Conservation (phyloP, 2,797 vertebrate species). For the Morelia viridis region DNA sequence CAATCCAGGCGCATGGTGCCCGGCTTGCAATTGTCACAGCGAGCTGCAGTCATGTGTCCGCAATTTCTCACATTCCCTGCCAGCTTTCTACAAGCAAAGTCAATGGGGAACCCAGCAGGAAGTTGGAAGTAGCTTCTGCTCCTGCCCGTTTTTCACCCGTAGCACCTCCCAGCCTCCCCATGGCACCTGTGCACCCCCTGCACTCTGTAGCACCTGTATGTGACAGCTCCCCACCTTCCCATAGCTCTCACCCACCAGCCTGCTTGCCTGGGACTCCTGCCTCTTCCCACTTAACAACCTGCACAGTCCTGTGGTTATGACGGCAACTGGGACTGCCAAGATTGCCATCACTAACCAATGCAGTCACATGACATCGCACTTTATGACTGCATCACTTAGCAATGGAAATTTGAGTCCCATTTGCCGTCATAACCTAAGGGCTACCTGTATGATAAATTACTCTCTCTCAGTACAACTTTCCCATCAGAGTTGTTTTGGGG, state of each 20-base stretch:
- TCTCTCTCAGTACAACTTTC: neutral
- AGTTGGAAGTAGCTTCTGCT: neutral
- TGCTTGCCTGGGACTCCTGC: neutral
- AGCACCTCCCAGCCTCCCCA: neutral
- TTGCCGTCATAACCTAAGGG: neutral
- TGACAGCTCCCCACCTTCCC: neutral
- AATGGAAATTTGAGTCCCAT: neutral
- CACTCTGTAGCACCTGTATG: neutral
- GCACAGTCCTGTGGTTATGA: neutral
- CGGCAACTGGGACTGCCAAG: neutral
- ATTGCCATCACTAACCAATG: neutral
- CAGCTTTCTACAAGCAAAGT: neutral
- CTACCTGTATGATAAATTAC: neutral
- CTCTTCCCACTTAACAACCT: neutral
- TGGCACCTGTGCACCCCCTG: neutral
- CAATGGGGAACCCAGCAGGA: neutral
- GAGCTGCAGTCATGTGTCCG: neutral
- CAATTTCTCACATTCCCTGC: neutral
- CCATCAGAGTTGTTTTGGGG: neutral
- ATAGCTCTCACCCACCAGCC: neutral
- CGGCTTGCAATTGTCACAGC: neutral
- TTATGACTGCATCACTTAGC: neutral
- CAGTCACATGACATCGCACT: neutral
- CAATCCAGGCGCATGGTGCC: neutral
- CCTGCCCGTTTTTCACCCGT: neutral